A percentile compares a stretch with the other conserved stretches of the same genome.
Conservation (phyloP, 2,888 invertebrate species). For the Hypomecis punctinalis region DNA sequence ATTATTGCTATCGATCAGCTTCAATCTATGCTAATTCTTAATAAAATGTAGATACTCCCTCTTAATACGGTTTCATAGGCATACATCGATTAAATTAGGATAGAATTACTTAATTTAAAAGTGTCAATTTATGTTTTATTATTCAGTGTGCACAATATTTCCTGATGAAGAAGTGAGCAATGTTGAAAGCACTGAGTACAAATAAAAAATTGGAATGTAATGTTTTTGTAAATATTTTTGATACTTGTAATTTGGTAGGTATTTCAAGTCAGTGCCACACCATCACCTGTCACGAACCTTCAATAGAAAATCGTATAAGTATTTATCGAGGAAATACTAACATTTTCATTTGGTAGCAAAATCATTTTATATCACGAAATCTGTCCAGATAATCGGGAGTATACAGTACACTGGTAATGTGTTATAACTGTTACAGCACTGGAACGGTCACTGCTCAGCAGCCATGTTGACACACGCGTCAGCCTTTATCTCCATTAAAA, state of each 20-base stretch:
- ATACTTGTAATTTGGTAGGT: conserved; percentile 7
- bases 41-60: conserved; percentile 15
- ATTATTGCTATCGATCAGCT: conserved; percentile 10
- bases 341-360: conserved; percentile 18
- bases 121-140: not conserved
- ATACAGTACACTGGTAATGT: not conserved
- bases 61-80: conserved; percentile 1
- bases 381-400: not conserved
- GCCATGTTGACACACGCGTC: conserved; percentile 27
- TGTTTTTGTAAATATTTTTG: conserved; percentile 12
- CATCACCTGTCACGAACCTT: conserved; percentile 4
- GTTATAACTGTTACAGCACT: conserved; percentile 1
- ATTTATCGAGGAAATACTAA: conserved; percentile 16
- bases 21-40: conserved; percentile 1
- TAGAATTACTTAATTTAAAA: conserved; percentile 3
- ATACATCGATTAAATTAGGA: not conserved
- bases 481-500: conserved; percentile 28
- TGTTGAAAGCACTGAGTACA: conserved; percentile 13
- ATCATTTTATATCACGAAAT: not conserved
- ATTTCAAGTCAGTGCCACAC: not conserved
- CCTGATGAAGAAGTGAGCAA: conserved; percentile 12
- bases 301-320: conserved; percentile 17
- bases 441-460: conserved; percentile 11
- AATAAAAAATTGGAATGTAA: conserved; percentile 30
- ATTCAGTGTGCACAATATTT: conserved; percentile 4